phyloP scores from a whole-genome alignment of 1,140 invertebrate species.

The Ostrea edulis region DNA sequence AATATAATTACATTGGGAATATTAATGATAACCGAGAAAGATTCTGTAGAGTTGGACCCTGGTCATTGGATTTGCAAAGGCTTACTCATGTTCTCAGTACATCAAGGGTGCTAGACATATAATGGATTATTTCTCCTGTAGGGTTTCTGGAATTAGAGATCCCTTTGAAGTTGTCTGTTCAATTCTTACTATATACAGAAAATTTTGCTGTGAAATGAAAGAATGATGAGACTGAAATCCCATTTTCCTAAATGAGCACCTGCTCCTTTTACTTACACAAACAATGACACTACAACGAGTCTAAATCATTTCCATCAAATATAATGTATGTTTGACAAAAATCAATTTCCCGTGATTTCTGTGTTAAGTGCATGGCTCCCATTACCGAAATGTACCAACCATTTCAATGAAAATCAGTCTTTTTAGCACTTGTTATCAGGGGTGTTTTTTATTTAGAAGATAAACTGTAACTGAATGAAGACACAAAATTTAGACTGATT shows the following conservation, averaged over 20 bases:
- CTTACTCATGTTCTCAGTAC: background rate
- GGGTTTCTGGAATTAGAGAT: background rate
- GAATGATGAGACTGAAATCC: slow-evolving; percentile 14
- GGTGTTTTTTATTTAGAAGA: background rate
- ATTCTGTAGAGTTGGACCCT: slow-evolving; percentile 12
- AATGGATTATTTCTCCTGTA: slow-evolving; percentile 13
- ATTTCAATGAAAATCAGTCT: background rate
- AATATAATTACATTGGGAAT: slow-evolving; percentile 18
- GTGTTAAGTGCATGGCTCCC: background rate
- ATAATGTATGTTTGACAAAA: background rate
- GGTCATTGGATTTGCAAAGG: background rate
- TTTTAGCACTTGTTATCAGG: background rate
- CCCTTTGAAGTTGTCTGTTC: slow-evolving; percentile 16
- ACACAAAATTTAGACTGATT: background rate
- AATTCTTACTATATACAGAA: slow-evolving; percentile 19
- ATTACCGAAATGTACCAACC: background rate
- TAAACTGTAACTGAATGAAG: background rate
- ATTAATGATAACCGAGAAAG: background rate
- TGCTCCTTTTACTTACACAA: background rate
- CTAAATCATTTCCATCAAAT: background rate
- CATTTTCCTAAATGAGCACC: background rate
- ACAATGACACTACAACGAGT: background rate
- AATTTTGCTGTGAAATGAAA: background rate
- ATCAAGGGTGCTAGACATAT: slow-evolving; percentile 11
- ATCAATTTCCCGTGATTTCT: background rate